phyloP scores from a whole-genome alignment of 2,113 vertebrate species.

The Malurus elegans region DNA sequence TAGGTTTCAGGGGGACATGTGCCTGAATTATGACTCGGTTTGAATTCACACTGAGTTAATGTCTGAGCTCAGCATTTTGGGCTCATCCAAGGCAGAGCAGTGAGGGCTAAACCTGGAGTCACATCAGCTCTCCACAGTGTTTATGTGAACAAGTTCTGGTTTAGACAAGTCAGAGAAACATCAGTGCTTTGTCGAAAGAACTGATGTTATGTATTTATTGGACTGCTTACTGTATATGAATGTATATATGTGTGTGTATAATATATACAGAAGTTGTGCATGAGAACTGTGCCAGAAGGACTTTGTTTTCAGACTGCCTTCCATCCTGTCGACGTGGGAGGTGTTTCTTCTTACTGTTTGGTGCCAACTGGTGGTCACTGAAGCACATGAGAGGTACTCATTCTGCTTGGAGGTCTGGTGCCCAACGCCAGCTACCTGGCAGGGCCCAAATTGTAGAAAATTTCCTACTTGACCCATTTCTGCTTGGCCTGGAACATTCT shows the following conservation, averaged over 20 bases:
- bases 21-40: neutral
- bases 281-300: neutral
- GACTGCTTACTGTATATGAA: neutral
- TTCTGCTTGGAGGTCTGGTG: neutral
- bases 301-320: neutral
- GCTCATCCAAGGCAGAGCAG: neutral
- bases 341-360: neutral
- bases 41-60: neutral
- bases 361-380: neutral
- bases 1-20: neutral
- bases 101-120: neutral
- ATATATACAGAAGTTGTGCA: neutral
- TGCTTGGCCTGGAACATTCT: neutral
- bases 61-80: neutral
- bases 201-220: neutral
- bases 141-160: neutral
- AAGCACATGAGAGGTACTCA: neutral
- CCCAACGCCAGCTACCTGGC: neutral
- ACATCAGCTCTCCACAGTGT: neutral
- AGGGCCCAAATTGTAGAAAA: neutral
- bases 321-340: rapidly evolving
- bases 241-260: slow-evolving; percentile 14
- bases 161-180: neutral
- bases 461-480: neutral
- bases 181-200: neutral